Conservation (phyloP, 2,888 invertebrate species). For the Petrophora chlorosata region DNA sequence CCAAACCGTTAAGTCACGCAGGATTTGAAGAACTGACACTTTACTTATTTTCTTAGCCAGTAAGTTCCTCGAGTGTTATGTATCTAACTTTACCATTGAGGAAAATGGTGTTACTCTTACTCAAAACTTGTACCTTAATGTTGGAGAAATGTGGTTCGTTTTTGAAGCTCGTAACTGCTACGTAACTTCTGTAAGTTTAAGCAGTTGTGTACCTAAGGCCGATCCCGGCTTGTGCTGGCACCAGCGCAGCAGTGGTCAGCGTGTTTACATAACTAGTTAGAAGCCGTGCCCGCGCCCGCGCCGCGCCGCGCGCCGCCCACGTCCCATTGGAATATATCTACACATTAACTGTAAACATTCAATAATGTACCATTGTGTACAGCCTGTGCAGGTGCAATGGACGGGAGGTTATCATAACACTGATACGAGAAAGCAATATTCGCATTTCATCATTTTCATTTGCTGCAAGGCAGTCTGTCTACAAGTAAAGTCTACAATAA, state of each 20-base stretch:
- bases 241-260: slow-evolving; percentile 61
- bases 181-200: background rate
- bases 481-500: background rate
- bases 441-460: too few relatives aligned
- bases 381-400: slow-evolving; percentile 66
- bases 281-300: slow-evolving; percentile 47
- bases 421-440: slow-evolving; percentile 23
- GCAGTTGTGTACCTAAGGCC: slow-evolving; percentile 59
- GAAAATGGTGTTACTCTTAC: background rate
- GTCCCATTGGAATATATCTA: slow-evolving; percentile 59
- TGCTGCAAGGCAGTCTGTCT: too few relatives aligned
- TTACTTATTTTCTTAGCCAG: background rate
- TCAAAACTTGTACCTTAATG: background rate
- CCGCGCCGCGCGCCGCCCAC: slow-evolving; percentile 66
- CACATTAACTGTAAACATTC: slow-evolving; percentile 67
- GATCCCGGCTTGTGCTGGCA: slow-evolving; percentile 56
- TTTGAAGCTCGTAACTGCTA: slow-evolving; percentile 6
- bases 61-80: background rate
- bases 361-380: slow-evolving; percentile 65
- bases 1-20: too few relatives aligned
- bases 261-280: slow-evolving; percentile 80
- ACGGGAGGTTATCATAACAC: slow-evolving; percentile 36
- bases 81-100: too few relatives aligned
- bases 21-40: background rate
- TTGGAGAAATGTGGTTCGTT: slow-evolving; percentile 2